Evolutionary conservation across 2,797 vertebrate genomes (phyloP).

Genomic region (Scyliorhinus canicula): DNA sequence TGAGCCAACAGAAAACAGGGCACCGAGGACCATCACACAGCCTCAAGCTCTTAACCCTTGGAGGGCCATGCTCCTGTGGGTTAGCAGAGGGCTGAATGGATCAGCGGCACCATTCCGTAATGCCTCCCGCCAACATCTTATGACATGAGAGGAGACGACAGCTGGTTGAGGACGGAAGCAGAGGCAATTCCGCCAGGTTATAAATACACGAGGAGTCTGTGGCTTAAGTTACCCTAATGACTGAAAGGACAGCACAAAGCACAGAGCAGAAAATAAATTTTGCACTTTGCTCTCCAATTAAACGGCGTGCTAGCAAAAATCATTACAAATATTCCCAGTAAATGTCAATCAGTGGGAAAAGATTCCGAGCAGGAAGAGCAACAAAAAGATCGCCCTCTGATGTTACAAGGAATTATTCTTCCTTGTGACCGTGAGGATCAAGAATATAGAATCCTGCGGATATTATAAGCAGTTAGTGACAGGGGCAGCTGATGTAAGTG

Average conservation of each 20-base stretch:
- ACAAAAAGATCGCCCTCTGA: too few relatives aligned
- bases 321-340: background rate
- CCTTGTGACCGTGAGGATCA: background rate
- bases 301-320: background rate
- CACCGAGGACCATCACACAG: background rate
- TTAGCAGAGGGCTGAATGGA: background rate
- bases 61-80: background rate
- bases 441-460: background rate
- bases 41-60: background rate
- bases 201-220: background rate
- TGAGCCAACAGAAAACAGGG: background rate
- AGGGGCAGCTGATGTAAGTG: background rate
- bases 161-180: background rate
- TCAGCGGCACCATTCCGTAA: too few relatives aligned
- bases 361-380: background rate
- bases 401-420: background rate
- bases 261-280: background rate
- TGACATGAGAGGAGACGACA: background rate
- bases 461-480: conserved; percentile 22
- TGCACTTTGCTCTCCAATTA: background rate
- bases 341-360: background rate
- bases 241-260: background rate
- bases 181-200: background rate
- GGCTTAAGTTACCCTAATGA: background rate
- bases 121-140: background rate